phyloP scores from a whole-genome alignment of 2,113 vertebrate genomes.

The Girardinichthys multiradiatus region DNA sequence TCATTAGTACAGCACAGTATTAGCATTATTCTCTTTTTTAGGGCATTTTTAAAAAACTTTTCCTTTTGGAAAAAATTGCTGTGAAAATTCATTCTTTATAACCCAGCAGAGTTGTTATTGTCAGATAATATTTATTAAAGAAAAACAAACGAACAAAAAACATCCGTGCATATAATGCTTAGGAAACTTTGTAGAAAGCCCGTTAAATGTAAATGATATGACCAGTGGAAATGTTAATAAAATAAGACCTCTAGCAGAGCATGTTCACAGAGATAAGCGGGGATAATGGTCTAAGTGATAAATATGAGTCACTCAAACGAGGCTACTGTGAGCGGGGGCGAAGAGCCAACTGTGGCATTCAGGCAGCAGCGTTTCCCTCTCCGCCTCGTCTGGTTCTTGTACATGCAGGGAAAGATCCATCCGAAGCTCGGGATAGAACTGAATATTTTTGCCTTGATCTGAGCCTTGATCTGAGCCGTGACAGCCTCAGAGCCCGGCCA shows the following conservation, averaged over 20 bases:
- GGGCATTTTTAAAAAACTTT: too few relatives aligned
- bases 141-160: neutral
- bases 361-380: constrained; percentile 10
- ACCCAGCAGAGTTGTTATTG: neutral
- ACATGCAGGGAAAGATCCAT: constrained; percentile 12
- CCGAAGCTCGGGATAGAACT: constrained; percentile 32
- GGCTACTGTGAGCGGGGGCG: constrained; percentile 53
- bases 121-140: neutral
- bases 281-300: constrained; percentile 31
- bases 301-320: constrained; percentile 57
- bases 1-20: too few relatives aligned
- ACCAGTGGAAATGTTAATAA: neutral
- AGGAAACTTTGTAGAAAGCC: neutral
- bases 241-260: neutral
- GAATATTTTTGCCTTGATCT: constrained; percentile 26
- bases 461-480: constrained; percentile 69
- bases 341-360: constrained; percentile 52
- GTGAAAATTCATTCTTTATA: too few relatives aligned
- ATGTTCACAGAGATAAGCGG: constrained; percentile 7
- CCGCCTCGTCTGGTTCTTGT: constrained; percentile 16
- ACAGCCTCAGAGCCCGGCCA: constrained; percentile 58
- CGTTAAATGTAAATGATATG: neutral
- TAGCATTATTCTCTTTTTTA: too few relatives aligned
- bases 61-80: too few relatives aligned
- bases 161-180: neutral